Evolutionary conservation across 1,140 invertebrate genomes (phyloP), one percentile per base, ranked within the genome.

Genomic region (Ooceraea biroi): DNA sequence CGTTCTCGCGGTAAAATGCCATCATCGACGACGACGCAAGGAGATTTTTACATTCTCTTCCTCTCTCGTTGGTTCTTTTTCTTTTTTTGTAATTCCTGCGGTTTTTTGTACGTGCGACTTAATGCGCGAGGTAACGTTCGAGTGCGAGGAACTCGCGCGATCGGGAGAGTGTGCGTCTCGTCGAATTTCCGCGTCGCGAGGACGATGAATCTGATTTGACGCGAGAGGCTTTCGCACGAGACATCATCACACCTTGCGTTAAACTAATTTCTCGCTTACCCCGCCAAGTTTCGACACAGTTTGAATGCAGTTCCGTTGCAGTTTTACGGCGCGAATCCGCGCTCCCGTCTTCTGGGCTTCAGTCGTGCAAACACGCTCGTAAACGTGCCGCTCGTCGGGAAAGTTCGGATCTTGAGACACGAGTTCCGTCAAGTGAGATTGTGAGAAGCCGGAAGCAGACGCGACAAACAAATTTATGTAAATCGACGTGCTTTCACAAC

Each of bases 261-360:
- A 46, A 58, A 80, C 76, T 71, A 80, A 80, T 80, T 71, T 57
- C 65, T 80, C 25, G 65, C 65, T 80, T 80, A 69, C 48, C 8
- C 11, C 25, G 50, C 36, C 14, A 71, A 80, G 76, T 80, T 80
- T 58, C 76, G 76, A 71, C 11, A 50, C 46, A 41, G 8, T 19
- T 55, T n/a, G 44, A 60, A 41, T 66, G 61, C 12, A 61, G 44
- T 58, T 48, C 19, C 11, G 52, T 27, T 69, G 25, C 65, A 80
- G 76, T 80, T 80, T 80, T 80, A 80, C 55, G 30, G 10, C 60
- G 27, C 60, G 60, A 65, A 66, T 66, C 44, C 17, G n/a, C 19
- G 25, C 48, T 36, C 57, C 36, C 25, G 36, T 50, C 1, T 14
- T 63, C 25, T 48, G 41, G 57, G 10, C 60, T 77, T 66, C 46